Evolutionary conservation across 2,888 invertebrate genomes (phyloP).

Genomic region (Sipha maydis): DNA sequence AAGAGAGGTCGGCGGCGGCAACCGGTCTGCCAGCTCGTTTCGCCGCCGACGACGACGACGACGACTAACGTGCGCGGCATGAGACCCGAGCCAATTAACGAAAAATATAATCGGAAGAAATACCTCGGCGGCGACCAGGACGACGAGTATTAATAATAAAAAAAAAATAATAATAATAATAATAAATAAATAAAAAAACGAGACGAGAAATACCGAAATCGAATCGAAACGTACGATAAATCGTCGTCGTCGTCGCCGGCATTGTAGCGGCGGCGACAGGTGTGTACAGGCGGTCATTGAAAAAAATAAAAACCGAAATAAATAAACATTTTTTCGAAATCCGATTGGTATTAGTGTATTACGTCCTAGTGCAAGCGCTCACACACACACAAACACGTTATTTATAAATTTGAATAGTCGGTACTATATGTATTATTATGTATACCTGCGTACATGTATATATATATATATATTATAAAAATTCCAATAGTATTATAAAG

Average conservation of each 20-base stretch:
- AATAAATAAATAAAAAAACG: conserved; percentile 35
- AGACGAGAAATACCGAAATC: conserved; percentile 60
- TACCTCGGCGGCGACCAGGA: conserved; percentile 48
- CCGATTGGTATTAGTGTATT: conserved; percentile 19
- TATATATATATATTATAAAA: conserved; percentile 7
- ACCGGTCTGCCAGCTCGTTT: conserved; percentile 55
- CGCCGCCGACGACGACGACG: conserved; percentile 30
- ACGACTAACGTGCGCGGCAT: conserved; percentile 48
- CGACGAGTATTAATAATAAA: conserved; percentile 49
- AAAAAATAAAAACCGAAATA: conserved; percentile 38
- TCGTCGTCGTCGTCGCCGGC: conserved; percentile 47
- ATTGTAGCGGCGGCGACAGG: conserved; percentile 48
- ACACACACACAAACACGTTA: background rate
- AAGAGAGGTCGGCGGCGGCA: conserved; percentile 62
- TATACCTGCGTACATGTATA: background rate
- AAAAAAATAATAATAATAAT: conserved; percentile 23
- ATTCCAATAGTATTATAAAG: conserved; percentile 41
- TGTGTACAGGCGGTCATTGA: conserved; percentile 24
- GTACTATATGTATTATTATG: conserved; percentile 12
- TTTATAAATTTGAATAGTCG: conserved; percentile 24
- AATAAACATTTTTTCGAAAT: conserved; percentile 30
- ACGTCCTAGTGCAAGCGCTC: background rate
- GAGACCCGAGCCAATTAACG: conserved; percentile 62
- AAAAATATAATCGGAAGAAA: conserved; percentile 61
- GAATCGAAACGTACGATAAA: conserved; percentile 57